A percentile compares a stretch with the other conserved stretches of the same genome.
These are phyloP conservation scores for Hormaphis cornu DNA, from an alignment of 1,140 invertebrate species.

Conservation along the genomic window DNA sequence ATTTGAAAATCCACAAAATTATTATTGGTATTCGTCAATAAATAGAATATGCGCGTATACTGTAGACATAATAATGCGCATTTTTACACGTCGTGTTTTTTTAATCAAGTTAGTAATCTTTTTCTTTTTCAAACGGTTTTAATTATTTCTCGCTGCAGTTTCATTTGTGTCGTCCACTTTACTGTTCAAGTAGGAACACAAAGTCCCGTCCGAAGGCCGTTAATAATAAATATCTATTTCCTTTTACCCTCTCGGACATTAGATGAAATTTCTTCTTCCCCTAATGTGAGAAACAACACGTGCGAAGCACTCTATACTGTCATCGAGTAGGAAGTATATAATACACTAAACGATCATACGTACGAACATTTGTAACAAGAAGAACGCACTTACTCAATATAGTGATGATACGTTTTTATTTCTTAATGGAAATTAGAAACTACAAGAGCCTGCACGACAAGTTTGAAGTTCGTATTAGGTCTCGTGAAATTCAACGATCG, in stretches of 20 bases:
- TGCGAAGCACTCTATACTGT: background rate
- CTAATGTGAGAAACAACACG: slow-evolving; percentile 22
- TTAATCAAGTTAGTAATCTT: background rate
- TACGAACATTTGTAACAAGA: background rate
- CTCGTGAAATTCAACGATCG: background rate
- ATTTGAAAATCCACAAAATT: too few relatives aligned
- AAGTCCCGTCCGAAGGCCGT: slow-evolving; percentile 1
- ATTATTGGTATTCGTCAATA: too few relatives aligned
- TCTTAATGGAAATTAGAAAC: slow-evolving; percentile 11
- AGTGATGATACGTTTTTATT: background rate
- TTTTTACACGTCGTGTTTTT: too few relatives aligned
- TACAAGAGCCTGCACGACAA: background rate
- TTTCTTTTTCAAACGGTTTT: background rate
- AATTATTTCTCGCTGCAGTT: slow-evolving; percentile 16
- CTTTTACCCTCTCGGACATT: background rate
- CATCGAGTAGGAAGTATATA: background rate
- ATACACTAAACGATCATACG: background rate
- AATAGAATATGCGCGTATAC: too few relatives aligned
- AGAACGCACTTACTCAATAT: background rate
- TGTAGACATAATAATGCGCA: too few relatives aligned
- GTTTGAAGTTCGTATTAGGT: slow-evolving; percentile 1
- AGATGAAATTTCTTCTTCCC: slow-evolving; percentile 15
- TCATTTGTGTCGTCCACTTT: slow-evolving; percentile 2
- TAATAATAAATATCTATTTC: slow-evolving; percentile 24
- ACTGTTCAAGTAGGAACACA: too few relatives aligned